A percentile compares a stretch with the other conserved stretches of the same genome.
phyloP scores from a whole-genome alignment of 2,888 invertebrate genomes.

The Drepana falcataria region DNA sequence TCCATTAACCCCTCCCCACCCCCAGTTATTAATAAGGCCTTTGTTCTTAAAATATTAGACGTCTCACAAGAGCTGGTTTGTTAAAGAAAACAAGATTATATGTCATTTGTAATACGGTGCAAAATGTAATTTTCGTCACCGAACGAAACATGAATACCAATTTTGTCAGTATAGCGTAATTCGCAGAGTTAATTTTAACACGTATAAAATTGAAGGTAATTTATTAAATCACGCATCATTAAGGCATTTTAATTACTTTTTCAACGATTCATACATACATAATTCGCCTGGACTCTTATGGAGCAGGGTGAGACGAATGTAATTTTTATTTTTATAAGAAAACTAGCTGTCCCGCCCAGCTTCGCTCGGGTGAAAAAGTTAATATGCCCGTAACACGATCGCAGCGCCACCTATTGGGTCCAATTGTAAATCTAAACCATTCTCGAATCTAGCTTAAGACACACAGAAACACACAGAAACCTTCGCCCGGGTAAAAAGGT shows the following conservation, averaged over 20 bases:
- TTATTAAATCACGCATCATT: neutral
- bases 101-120: slow-evolving; percentile 3
- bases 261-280: too few relatives aligned
- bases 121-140: slow-evolving; percentile 2
- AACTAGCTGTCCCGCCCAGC: too few relatives aligned
- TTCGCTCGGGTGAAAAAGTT: too few relatives aligned
- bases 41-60: slow-evolving; percentile 21
- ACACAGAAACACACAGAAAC: too few relatives aligned
- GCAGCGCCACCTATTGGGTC: too few relatives aligned
- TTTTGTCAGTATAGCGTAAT: neutral
- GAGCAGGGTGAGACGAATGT: too few relatives aligned
- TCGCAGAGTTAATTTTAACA: slow-evolving; percentile 1
- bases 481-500: too few relatives aligned
- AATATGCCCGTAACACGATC: too few relatives aligned
- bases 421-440: too few relatives aligned
- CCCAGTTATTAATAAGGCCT: slow-evolving; percentile 21
- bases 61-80: slow-evolving; percentile 1
- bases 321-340: too few relatives aligned
- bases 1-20: slow-evolving; percentile 23
- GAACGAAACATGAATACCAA: slow-evolving; percentile 1
- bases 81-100: slow-evolving; percentile 2
- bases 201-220: neutral
- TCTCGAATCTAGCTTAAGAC: too few relatives aligned
- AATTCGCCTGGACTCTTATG: too few relatives aligned
- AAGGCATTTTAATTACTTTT: neutral